phyloP scores from a whole-genome alignment of 2,888 invertebrate genomes.

The Tanypteryx hageni region DNA sequence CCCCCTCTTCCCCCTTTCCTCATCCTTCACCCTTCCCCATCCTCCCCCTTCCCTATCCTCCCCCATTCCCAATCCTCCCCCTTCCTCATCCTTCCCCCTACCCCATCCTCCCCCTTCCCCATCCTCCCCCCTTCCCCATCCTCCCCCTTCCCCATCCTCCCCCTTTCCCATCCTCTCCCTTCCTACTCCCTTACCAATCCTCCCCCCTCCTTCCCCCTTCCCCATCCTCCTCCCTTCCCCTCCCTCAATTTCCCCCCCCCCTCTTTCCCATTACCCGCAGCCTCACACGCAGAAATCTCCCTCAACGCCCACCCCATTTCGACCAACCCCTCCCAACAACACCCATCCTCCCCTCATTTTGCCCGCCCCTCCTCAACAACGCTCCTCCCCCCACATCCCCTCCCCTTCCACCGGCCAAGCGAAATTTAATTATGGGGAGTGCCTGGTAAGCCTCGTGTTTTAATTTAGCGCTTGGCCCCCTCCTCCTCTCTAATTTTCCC shows the following conservation, averaged over 20 bases:
- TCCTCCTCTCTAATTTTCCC: conserved; percentile 3
- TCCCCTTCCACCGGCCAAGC: background rate
- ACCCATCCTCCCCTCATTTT: too few species aligned
- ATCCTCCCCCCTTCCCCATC: background rate
- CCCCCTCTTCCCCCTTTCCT: too few species aligned
- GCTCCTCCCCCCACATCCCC: background rate
- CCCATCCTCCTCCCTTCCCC: background rate
- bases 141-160: background rate
- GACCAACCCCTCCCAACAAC: too few species aligned
- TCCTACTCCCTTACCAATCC: background rate
- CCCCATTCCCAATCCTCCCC: too few species aligned
- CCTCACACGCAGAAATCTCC: too few species aligned
- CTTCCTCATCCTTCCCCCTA: background rate
- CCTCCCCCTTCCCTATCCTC: too few species aligned
- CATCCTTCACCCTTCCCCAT: too few species aligned
- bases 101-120: too few species aligned
- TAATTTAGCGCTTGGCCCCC: conserved; percentile 44
- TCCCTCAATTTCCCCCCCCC: background rate
- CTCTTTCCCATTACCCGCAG: too few species aligned
- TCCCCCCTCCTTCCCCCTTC: background rate
- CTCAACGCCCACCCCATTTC: too few species aligned
- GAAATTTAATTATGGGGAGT: conserved; percentile 65
- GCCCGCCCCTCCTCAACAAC: background rate
- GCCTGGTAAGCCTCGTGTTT: conserved; percentile 65
- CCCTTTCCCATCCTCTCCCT: background rate